phyloP scores from a whole-genome alignment of 2,888 invertebrate genomes.

The Acleris sparsana region DNA sequence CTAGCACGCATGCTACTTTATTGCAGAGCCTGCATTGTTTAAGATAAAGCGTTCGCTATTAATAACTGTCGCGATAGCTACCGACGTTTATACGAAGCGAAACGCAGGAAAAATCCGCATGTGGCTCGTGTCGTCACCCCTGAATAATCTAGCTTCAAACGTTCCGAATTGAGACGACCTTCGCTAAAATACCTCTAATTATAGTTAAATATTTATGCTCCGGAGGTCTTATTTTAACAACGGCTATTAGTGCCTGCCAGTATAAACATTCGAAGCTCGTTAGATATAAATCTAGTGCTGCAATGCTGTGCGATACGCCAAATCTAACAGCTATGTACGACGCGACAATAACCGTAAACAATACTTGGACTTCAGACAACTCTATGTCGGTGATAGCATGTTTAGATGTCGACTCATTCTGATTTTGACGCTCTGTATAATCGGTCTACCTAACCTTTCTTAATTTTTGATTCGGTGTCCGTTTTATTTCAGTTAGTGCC shows the following conservation, averaged over 20 bases:
- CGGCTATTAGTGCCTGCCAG: slow-evolving; percentile 25
- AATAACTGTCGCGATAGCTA: slow-evolving; percentile 13
- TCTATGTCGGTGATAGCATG: too few species aligned
- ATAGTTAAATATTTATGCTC: slow-evolving; percentile 11
- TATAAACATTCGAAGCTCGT: slow-evolving; percentile 23
- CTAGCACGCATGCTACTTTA: slow-evolving; percentile 12
- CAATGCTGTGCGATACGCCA: slow-evolving; percentile 14
- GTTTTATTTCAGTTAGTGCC: too few species aligned
- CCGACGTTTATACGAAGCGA: too few species aligned
- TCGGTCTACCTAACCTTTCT: too few species aligned
- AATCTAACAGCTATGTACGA: slow-evolving; percentile 18
- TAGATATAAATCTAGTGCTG: slow-evolving; percentile 23
- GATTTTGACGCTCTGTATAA: too few species aligned
- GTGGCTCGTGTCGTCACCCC: too few species aligned
- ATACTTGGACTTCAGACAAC: not conserved
- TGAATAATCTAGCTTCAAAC: too few species aligned
- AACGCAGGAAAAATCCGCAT: too few species aligned
- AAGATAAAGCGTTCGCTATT: slow-evolving; percentile 23
- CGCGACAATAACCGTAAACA: slow-evolving; percentile 7
- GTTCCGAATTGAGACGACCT: slow-evolving; percentile 9
- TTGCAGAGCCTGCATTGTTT: slow-evolving; percentile 17
- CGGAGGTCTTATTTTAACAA: slow-evolving; percentile 19
- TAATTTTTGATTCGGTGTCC: too few species aligned
- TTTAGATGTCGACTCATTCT: too few species aligned
- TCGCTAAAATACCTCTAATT: slow-evolving; percentile 13